These are phyloP conservation scores for Lycodopsis pacificus DNA, from an alignment of 2,797 vertebrate genomes.

Conservation along the genomic window DNA sequence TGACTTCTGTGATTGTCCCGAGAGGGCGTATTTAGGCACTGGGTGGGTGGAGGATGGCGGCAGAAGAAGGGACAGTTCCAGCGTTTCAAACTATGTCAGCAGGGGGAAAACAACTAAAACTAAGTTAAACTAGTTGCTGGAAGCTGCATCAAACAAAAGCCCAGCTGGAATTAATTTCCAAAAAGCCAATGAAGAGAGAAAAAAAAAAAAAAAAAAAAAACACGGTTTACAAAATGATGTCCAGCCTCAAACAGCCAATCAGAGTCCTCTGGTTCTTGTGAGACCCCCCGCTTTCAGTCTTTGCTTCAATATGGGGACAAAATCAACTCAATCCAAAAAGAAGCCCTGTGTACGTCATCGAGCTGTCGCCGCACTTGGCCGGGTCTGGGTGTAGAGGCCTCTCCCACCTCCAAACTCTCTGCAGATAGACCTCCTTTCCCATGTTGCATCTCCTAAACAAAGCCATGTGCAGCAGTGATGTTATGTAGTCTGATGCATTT, in stretches of 20 bases:
- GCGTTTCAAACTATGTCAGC: constrained; percentile 58
- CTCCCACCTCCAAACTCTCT: constrained; percentile 75
- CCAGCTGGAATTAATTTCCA: constrained; percentile 37
- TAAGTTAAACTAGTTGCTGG: constrained; percentile 31
- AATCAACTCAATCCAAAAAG: constrained; percentile 81
- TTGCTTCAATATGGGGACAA: constrained; percentile 37
- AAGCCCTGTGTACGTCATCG: constrained; percentile 49
- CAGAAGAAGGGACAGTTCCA: constrained; percentile 60
- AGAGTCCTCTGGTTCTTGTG: constrained; percentile 44
- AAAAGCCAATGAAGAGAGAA: constrained; percentile 18
- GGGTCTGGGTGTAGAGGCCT: constrained; percentile 59
- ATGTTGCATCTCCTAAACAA: constrained; percentile 63
- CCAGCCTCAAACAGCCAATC: constrained; percentile 39
- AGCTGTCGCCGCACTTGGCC: constrained; percentile 52
- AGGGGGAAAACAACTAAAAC: constrained; percentile 41
- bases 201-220: constrained; percentile 19
- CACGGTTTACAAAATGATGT: constrained; percentile 10
- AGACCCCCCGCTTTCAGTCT: constrained; percentile 56
- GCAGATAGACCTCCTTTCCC: constrained; percentile 66
- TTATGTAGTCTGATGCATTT: constrained; percentile 52
- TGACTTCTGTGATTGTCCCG: constrained; percentile 73
- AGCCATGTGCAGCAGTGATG: constrained; percentile 45
- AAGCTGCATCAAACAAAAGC: constrained; percentile 55
- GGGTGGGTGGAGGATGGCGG: constrained; percentile 73
- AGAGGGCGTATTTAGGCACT: constrained; percentile 79